Base-by-base conservation (phyloP, 2,113 vertebrate genomes). In the Lagopus leucura region DNA sequence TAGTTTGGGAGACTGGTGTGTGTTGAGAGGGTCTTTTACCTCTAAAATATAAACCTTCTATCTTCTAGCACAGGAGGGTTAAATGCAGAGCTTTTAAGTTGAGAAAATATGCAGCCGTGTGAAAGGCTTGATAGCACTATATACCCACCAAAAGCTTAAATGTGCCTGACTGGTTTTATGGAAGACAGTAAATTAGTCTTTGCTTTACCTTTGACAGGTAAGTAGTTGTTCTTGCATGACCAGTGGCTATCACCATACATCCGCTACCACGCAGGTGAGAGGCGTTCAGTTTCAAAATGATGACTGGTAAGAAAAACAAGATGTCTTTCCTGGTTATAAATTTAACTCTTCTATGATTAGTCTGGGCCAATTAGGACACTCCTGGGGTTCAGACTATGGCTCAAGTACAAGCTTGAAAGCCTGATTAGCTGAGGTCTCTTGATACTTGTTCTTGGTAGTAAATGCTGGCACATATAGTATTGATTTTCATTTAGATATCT, bases 401-500 rank as follows among this genome's bases (percentile, higher is more conserved):
- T 94, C 97, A 96, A 97, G 95, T 94, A 95, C 97, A 97, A 97
- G 97, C 97, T 92, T 97, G 98, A 97, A 97, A 97, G 98, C 95
- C 95, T 98, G 98, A 98, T 98, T 98, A 98, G 98, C 97, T 88
- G 89, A 73, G 93, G 97, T 98, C 98, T 98, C 98, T 80, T 93
- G 98, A 97, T 98, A 98, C 98, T 98, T 98, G 98, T 97, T 97
- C 97, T 98, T 98, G 96, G 97, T 97, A 98, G 98, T 98, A 98
- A 98, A 98, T 97, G 98, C 98, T 98, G 98, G 98, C 98, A 98
- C 98, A 98, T 97, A 98, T 96, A 98, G 98, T 99, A 99, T 99
- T 98, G 99, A 99, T 99, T 99, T 99, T 99, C 98, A 99, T 99
- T 99, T 99, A 99, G 98, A 99, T 99, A 99, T 98, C 98, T 99